A percentile compares a stretch with the other conserved stretches of the same genome.
These are phyloP conservation scores for Drosophila vallismaia DNA, from an alignment of 2,888 invertebrate genomes.

Conservation along the genomic window DNA sequence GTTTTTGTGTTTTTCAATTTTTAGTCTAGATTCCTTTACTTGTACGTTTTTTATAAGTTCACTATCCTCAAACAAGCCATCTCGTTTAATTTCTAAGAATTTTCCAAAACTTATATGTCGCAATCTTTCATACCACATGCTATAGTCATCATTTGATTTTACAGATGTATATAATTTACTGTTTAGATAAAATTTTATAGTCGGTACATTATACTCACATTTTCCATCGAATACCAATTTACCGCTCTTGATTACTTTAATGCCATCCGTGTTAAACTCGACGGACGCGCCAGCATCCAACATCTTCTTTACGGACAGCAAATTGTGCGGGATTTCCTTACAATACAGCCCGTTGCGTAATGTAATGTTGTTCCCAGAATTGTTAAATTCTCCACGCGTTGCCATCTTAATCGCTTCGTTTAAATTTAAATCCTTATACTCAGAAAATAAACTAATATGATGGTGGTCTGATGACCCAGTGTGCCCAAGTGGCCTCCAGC, in stretches of 20 bases:
- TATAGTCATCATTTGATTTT: background rate
- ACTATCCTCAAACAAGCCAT: too few species aligned
- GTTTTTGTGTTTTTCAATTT: too few species aligned
- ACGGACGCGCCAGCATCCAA: too few species aligned
- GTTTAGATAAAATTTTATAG: too few species aligned
- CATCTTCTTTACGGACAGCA: conserved; percentile 5
- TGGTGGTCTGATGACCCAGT: background rate
- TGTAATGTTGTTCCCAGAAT: background rate
- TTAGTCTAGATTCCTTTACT: too few species aligned
- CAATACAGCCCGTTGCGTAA: background rate
- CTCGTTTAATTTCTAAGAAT: conserved; percentile 12
- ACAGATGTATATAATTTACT: too few species aligned
- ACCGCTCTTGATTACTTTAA: too few species aligned
- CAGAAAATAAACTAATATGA: background rate
- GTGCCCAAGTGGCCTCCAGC: too few species aligned
- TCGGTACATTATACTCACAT: too few species aligned
- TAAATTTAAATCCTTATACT: background rate
- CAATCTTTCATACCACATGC: background rate
- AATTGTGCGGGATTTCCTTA: conserved; percentile 11
- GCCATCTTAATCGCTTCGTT: conserved; percentile 6
- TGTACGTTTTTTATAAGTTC: too few species aligned
- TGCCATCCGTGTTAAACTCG: too few species aligned
- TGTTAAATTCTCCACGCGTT: conserved; percentile 1
- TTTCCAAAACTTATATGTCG: background rate
- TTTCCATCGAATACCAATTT: too few species aligned